phyloP scores from a whole-genome alignment of 2,113 vertebrate species.

The Dunckerocampus dactyliophorus region DNA sequence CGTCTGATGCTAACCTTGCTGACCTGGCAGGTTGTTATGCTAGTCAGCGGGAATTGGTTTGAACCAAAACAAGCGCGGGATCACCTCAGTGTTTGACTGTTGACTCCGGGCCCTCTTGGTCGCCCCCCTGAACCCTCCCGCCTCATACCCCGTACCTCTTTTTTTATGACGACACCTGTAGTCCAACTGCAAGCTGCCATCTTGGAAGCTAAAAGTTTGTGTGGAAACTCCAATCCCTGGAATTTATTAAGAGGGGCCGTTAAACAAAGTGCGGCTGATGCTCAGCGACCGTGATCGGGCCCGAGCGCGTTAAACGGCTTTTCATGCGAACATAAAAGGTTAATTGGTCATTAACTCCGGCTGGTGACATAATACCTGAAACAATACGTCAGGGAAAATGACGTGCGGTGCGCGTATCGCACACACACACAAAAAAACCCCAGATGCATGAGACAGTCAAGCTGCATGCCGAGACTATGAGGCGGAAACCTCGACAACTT shows the following conservation, averaged over 20 bases:
- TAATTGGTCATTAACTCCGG: conserved; percentile 5
- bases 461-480: conserved; percentile 3
- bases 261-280: conserved; percentile 47
- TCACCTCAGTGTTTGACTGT: conserved; percentile 56
- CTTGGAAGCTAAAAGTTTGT: conserved; percentile 32
- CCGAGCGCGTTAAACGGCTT: conserved; percentile 28
- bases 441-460: neutral
- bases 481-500: conserved; percentile 29
- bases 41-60: conserved; percentile 26
- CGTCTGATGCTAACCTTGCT: neutral
- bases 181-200: conserved; percentile 25
- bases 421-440: neutral
- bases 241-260: conserved; percentile 49
- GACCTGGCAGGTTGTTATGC: conserved; percentile 43
- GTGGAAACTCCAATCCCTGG: conserved; percentile 56
- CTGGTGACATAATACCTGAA: conserved; percentile 2
- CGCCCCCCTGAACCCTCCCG: neutral
- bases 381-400: conserved; percentile 1
- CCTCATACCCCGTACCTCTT: conserved; percentile 13
- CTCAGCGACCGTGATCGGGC: conserved; percentile 38
- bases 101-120: conserved; percentile 38
- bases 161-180: conserved; percentile 52
- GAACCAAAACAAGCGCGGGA: conserved; percentile 48
- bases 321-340: conserved; percentile 22
- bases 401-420: neutral